These are phyloP conservation scores for Tetrapedia diversipes DNA, from an alignment of 2,888 invertebrate species.

Conservation along the genomic window DNA sequence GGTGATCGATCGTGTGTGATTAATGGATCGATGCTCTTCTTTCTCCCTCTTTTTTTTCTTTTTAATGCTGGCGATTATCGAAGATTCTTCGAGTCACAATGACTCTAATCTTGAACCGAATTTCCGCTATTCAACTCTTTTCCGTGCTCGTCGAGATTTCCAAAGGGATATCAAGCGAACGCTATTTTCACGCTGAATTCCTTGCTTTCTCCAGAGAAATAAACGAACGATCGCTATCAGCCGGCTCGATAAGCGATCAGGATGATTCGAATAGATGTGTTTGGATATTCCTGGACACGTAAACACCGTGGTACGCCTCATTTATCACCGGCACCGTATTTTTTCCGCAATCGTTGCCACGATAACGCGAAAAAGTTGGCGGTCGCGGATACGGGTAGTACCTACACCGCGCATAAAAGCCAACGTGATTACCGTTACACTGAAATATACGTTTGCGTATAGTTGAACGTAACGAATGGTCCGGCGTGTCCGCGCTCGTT, in stretches of 20 bases:
- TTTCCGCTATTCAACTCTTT: not conserved
- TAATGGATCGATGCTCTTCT: not conserved
- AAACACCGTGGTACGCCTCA: constrained; percentile 15
- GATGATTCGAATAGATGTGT: constrained; percentile 34
- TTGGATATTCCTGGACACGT: constrained; percentile 17
- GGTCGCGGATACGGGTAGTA: constrained; percentile 46
- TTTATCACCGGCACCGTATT: constrained; percentile 30
- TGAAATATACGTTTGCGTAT: constrained; percentile 68
- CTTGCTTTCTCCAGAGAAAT: not conserved
- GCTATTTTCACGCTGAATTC: too few relatives aligned
- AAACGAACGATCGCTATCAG: not conserved
- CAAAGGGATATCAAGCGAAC: too few relatives aligned
- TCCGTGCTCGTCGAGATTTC: not conserved
- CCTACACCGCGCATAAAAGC: constrained; percentile 38
- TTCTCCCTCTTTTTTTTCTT: too few relatives aligned
- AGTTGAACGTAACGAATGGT: constrained; percentile 63
- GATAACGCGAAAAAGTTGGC: constrained; percentile 30
- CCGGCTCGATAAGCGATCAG: not conserved
- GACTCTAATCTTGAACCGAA: not conserved
- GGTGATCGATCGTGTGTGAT: constrained; percentile 4
- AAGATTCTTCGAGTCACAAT: not conserved
- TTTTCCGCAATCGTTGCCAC: constrained; percentile 4
- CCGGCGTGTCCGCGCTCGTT: constrained; percentile 59
- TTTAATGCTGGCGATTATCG: not conserved
- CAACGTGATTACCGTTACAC: constrained; percentile 53